A percentile compares a stretch with the other conserved stretches of the same genome.
phyloP scores from a whole-genome alignment of 2,888 invertebrate genomes.

The Sturmia bella region DNA sequence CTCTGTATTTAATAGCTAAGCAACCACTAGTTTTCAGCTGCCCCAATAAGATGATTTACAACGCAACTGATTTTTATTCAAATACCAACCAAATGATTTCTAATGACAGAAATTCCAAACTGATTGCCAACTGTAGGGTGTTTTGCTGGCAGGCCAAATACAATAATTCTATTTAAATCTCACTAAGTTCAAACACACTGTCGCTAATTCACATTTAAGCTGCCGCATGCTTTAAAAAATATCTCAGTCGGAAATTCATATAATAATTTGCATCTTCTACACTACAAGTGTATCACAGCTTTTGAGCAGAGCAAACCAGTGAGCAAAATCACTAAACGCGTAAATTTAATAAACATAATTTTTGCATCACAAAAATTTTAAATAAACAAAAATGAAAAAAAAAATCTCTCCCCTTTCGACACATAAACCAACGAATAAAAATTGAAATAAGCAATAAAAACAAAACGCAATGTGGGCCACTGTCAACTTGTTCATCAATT shows the following conservation, averaged over 20 bases:
- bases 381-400: not conserved
- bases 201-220: slow-evolving; percentile 44
- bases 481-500: slow-evolving; percentile 55
- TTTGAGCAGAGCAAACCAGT: slow-evolving; percentile 14
- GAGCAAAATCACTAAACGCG: slow-evolving; percentile 46
- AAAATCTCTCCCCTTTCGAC: slow-evolving; percentile 8
- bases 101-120: not conserved
- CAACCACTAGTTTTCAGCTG: no score
- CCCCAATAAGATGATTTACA: no score
- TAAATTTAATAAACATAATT: slow-evolving; percentile 62
- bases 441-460: slow-evolving; percentile 8
- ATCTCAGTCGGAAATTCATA: slow-evolving; percentile 33
- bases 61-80: no score
- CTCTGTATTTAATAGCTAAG: no score
- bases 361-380: slow-evolving; percentile 48
- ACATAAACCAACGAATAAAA: not conserved
- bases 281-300: slow-evolving; percentile 26
- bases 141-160: not conserved
- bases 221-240: slow-evolving; percentile 9
- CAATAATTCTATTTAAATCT: slow-evolving; percentile 34
- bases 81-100: no score
- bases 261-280: slow-evolving; percentile 40
- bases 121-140: slow-evolving; percentile 27
- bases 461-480: slow-evolving; percentile 52
- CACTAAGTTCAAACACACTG: slow-evolving; percentile 29